phyloP scores from a whole-genome alignment of 2,888 invertebrate genomes.

The Dryobotodes eremita region DNA sequence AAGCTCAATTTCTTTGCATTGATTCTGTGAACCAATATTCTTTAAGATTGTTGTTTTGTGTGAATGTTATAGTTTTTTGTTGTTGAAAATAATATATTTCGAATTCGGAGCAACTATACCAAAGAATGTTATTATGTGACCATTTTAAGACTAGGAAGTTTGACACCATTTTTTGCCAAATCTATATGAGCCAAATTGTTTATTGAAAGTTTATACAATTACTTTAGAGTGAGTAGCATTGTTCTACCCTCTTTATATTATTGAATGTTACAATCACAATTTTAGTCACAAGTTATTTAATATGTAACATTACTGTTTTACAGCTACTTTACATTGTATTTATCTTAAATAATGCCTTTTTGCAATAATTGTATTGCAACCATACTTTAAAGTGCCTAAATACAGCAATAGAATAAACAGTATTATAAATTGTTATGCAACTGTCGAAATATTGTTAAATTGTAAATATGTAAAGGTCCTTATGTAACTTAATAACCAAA shows the following conservation, averaged over 20 bases:
- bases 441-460: slow-evolving; percentile 49
- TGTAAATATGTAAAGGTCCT: slow-evolving; percentile 57
- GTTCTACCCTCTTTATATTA: slow-evolving; percentile 41
- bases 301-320: slow-evolving; percentile 24
- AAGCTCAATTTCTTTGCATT: slow-evolving; percentile 72
- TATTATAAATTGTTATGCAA: slow-evolving; percentile 64
- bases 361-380: slow-evolving; percentile 56
- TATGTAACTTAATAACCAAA: slow-evolving; percentile 41
- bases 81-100: slow-evolving; percentile 43
- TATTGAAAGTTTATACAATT: slow-evolving; percentile 46
- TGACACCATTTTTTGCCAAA: slow-evolving; percentile 61
- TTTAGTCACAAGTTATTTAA: slow-evolving; percentile 18
- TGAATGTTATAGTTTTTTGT: slow-evolving; percentile 71
- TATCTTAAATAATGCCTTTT: slow-evolving; percentile 48
- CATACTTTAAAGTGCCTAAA: slow-evolving; percentile 66
- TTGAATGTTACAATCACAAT: slow-evolving; percentile 53
- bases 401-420: slow-evolving; percentile 63
- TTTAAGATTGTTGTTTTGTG: slow-evolving; percentile 80
- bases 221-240: slow-evolving; percentile 49
- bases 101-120: slow-evolving; percentile 58
- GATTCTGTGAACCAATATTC: slow-evolving; percentile 83
- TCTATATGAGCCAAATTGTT: slow-evolving; percentile 63
- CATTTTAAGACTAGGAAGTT: slow-evolving; percentile 33
- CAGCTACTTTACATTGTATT: slow-evolving; percentile 41
- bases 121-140: slow-evolving; percentile 59